A percentile compares a stretch with the other conserved stretches of the same genome.
Evolutionary conservation across 2,797 vertebrate genomes (phyloP).

Genomic region (Gymnodraco acuticeps): DNA sequence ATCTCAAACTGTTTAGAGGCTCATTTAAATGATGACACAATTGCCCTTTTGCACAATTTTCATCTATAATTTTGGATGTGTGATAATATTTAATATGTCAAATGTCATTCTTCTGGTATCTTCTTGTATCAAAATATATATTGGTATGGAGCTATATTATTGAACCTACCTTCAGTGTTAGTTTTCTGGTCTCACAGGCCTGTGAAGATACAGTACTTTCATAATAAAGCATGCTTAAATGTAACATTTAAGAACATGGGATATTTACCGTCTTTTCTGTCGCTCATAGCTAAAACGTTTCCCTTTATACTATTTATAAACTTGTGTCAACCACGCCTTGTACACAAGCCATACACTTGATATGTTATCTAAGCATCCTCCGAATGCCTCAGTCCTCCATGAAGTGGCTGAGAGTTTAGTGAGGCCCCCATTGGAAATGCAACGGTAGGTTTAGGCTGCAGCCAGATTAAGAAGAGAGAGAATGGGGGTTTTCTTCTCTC

Average conservation of each 20-base stretch:
- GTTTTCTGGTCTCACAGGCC: background rate
- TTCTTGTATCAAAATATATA: background rate
- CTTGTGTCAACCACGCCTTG: background rate
- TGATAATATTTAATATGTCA: no score
- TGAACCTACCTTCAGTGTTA: no score
- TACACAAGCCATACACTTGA: background rate
- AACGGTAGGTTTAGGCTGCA: slow-evolving; percentile 71
- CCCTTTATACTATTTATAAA: background rate
- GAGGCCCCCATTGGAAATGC: slow-evolving; percentile 65
- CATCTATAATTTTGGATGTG: no score
- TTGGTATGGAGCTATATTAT: background rate
- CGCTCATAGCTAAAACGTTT: background rate
- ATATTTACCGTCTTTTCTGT: background rate
- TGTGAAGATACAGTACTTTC: background rate
- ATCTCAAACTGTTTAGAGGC: background rate
- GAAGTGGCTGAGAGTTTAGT: slow-evolving; percentile 60
- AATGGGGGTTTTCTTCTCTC: slow-evolving; percentile 79
- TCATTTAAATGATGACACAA: no score
- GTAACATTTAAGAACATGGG: background rate
- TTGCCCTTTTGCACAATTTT: no score
- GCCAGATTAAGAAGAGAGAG: slow-evolving; percentile 79
- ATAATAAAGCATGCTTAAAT: background rate
- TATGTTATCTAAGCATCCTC: slow-evolving; percentile 59
- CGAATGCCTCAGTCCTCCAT: slow-evolving; percentile 52
- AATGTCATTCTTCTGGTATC: no score